Evolutionary conservation across 2,797 vertebrate species (phyloP).

Genomic region (Lithobates sylvaticus): DNA sequence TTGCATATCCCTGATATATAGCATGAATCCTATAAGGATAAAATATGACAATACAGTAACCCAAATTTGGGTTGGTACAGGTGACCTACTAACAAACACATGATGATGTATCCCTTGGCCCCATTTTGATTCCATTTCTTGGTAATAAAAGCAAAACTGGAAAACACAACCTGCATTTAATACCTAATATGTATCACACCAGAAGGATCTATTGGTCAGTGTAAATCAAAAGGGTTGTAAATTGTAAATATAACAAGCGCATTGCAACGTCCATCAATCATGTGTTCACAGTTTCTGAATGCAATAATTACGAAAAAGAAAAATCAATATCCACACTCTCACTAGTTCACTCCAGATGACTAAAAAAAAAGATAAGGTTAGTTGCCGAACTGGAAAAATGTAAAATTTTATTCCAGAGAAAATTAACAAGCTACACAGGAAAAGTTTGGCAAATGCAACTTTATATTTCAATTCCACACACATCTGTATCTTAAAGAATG

Average conservation of each 20-base stretch:
- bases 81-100: neutral
- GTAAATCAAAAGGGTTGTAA: slow-evolving; percentile 69
- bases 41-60: neutral
- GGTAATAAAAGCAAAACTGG: slow-evolving; percentile 6
- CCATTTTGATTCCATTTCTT: slow-evolving; percentile 3
- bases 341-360: slow-evolving; percentile 79
- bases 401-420: slow-evolving; percentile 98
- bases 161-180: slow-evolving; percentile 30
- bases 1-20: neutral
- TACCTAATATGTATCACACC: neutral
- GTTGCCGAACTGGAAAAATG: slow-evolving; percentile 86
- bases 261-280: slow-evolving; percentile 74
- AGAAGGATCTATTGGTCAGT: slow-evolving; percentile 73
- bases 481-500: slow-evolving; percentile 98
- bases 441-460: slow-evolving; percentile 99
- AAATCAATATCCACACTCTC: slow-evolving; percentile 73
- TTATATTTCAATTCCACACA: slow-evolving; percentile 98
- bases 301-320: slow-evolving; percentile 72
- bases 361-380: slow-evolving; percentile 67
- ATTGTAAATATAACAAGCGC: slow-evolving; percentile 73
- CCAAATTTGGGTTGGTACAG: neutral
- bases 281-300: slow-evolving; percentile 75
- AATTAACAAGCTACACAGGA: slow-evolving; percentile 99
- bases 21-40: neutral
- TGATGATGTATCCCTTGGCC: neutral